Base-by-base conservation (phyloP, 2,888 invertebrate genomes). In the Epicampocera succincta region DNA sequence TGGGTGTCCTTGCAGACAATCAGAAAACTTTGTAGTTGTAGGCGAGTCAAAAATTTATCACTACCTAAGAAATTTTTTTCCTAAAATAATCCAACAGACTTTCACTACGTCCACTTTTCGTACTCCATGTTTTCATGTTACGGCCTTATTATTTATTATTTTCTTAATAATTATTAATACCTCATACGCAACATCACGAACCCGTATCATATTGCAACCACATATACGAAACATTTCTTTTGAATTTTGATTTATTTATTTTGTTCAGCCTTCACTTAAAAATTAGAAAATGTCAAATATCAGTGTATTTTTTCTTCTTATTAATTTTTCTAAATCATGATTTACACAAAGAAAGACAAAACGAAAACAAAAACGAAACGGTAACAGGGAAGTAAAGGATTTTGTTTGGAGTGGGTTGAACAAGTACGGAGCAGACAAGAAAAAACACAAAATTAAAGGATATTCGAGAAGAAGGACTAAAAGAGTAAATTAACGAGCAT, bases 351-450 rank as follows among this genome's bases (percentile, higher is more conserved):
- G 33, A 17, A 42, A 71, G 48, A 33, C 8, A 33, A 66, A 42
- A 48, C 44, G 52, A 15, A 3, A 60, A 33, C 8, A 33, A 66
- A 42, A 48, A 44, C 52, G 12, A 3, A 60, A 9, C 8, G 66
- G 25, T 48, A 48, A 58, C 17, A 52, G 33, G 38, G 56, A 56
- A 21, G 42, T 54, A n/a, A 46, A 21, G 81, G 72, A 42, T 33
- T 76, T 42, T 42, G 50, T 44, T 63, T 21, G 52, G 42, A 46
- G 40, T 19, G 38, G 61, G 15, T 50, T 40, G 40, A 75, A 77
- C 69, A 61, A 61, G 83, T 80, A 83, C 72, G 52, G 3, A 84
- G n/a, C n/a, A n/a, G n/a, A n/a, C n/a, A n/a, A n/a, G n/a, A n/a
- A n/a, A n/a, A 74, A 77, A 84, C 5, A 52, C 71, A 25, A 66